These are phyloP conservation scores for Polypedilum pembai DNA, from an alignment of 1,140 invertebrate species.

Conservation along the genomic window DNA sequence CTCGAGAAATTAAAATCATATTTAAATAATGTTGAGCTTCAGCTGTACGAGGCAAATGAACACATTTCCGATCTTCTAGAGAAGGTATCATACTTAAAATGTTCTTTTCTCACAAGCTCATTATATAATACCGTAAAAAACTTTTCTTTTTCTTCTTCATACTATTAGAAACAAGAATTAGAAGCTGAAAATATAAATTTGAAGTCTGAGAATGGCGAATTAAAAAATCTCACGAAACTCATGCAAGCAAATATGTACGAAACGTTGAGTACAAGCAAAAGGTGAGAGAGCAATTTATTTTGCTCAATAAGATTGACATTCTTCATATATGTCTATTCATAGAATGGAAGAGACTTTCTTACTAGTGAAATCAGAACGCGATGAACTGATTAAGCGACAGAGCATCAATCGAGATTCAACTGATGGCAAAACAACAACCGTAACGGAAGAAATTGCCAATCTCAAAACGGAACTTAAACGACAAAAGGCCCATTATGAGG, in stretches of 20 bases:
- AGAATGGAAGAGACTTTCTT: constrained; percentile 43
- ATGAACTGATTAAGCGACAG: constrained; percentile 37
- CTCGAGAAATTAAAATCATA: constrained; percentile 38
- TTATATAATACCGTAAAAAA: too few species aligned
- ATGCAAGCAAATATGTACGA: constrained; percentile 43
- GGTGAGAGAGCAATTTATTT: constrained; percentile 30
- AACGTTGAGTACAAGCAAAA: constrained; percentile 36
- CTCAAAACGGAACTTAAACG: constrained; percentile 36
- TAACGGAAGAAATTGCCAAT: constrained; percentile 31
- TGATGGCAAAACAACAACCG: constrained; percentile 34
- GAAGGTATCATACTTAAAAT: constrained; percentile 34
- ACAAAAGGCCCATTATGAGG: constrained; percentile 41
- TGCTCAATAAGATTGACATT: not conserved
- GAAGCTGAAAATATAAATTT: constrained; percentile 41
- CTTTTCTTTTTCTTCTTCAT: not conserved
- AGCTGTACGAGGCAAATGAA: constrained; percentile 43
- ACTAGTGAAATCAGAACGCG: constrained; percentile 42
- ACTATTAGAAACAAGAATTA: constrained; percentile 38
- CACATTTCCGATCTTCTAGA: constrained; percentile 42
- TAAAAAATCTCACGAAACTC: constrained; percentile 41
- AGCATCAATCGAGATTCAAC: constrained; percentile 34
- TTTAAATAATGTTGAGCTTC: constrained; percentile 39
- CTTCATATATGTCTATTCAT: constrained; percentile 30
- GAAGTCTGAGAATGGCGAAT: constrained; percentile 39
- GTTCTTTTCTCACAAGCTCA: too few species aligned